These are phyloP conservation scores for Acronicta psi DNA, from an alignment of 2,888 invertebrate species.

Conservation along the genomic window DNA sequence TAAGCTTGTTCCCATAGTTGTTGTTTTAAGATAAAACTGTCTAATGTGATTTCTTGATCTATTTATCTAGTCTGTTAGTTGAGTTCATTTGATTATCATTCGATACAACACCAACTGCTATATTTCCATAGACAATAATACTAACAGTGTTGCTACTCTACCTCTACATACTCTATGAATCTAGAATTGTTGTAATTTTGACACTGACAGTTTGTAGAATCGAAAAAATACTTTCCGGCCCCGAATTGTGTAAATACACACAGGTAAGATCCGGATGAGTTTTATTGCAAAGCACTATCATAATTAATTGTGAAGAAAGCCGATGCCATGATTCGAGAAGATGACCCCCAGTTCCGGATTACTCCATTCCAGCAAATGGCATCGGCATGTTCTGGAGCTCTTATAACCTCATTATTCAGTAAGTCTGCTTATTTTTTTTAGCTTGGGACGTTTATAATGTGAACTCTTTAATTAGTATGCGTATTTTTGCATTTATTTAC, in stretches of 20 bases:
- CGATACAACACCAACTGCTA: background rate
- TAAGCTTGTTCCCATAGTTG: too few species aligned
- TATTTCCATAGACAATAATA: background rate
- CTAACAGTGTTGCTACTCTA: background rate
- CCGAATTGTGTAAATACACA: constrained; percentile 26
- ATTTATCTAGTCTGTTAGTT: too few species aligned
- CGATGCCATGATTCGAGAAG: constrained; percentile 85
- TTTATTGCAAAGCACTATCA: constrained; percentile 17
- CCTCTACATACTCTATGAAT: background rate
- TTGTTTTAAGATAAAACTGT: too few species aligned
- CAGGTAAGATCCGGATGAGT: constrained; percentile 39
- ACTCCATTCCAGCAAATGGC: constrained; percentile 95
- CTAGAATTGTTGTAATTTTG: background rate
- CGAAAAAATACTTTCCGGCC: constrained; percentile 4
- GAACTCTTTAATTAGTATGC: background rate
- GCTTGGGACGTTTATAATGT: background rate
- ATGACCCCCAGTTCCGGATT: constrained; percentile 94
- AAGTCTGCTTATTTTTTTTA: constrained; percentile 67
- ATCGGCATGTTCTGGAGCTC: constrained; percentile 95
- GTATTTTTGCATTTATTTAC: constrained; percentile 63
- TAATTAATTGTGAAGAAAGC: constrained; percentile 25
- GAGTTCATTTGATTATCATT: background rate
- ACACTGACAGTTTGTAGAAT: constrained; percentile 14
- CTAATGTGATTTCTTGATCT: too few species aligned
- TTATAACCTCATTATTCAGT: constrained; percentile 97